Evolutionary conservation across 2,888 invertebrate genomes (phyloP).

Genomic region (Philonicus albiceps): DNA sequence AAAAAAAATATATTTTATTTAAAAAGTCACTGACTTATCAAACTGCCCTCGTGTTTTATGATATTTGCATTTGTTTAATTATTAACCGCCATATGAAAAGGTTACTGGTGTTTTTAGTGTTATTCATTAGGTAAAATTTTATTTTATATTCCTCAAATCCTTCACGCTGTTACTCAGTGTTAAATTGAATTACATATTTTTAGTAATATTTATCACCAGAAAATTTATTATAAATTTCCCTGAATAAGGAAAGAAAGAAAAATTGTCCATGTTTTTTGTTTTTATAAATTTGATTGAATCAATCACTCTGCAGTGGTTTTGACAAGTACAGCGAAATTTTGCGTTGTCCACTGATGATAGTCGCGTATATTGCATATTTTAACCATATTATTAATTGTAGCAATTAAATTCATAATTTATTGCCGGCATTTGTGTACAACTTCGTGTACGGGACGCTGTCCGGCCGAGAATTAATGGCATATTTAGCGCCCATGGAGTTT

Average conservation of each 20-base stretch:
- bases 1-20: no score
- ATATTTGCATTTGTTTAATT: no score
- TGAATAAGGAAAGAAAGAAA: not conserved
- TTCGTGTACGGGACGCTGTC: not conserved
- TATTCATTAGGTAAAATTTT: no score
- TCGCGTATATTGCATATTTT: conserved; percentile 16
- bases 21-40: no score
- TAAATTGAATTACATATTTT: no score
- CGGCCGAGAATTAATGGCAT: conserved; percentile 17
- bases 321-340: conserved; percentile 11
- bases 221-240: not conserved
- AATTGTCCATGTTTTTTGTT: not conserved
- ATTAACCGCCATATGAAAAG: no score
- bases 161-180: no score
- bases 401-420: conserved; percentile 40
- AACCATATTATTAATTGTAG: conserved; percentile 25
- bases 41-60: no score
- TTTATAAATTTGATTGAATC: conserved; percentile 10
- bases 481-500: conserved; percentile 5
- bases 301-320: conserved; percentile 6
- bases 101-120: no score
- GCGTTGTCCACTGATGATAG: not conserved
- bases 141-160: no score
- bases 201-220: no score
- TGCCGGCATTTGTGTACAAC: conserved; percentile 9